Conservation (phyloP, 2,113 vertebrate species). For the Lophotis ruficrista region DNA sequence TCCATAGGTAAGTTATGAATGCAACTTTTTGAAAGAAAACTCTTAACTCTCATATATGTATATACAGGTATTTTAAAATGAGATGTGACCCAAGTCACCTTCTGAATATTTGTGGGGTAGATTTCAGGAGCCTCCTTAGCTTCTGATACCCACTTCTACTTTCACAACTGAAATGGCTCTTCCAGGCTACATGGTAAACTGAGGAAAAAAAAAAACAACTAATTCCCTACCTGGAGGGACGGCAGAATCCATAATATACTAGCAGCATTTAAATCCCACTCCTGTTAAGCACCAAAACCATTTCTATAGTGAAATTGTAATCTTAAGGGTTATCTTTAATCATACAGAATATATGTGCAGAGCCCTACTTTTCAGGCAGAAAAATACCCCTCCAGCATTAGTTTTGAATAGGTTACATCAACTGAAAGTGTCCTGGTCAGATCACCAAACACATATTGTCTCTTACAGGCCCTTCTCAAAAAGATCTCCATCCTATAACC, state of each 20-base stretch:
- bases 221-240: constrained; percentile 50
- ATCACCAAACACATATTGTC: not conserved
- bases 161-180: constrained; percentile 54
- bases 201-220: constrained; percentile 19
- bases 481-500: constrained; percentile 1
- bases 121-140: constrained; percentile 43
- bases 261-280: constrained; percentile 73
- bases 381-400: constrained; percentile 47
- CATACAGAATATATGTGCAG: constrained; percentile 58
- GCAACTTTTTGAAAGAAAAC: constrained; percentile 26
- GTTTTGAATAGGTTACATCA: constrained; percentile 37
- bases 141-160: constrained; percentile 41
- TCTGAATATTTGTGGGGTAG: not conserved
- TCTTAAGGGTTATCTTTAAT: constrained; percentile 55
- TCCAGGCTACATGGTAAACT: constrained; percentile 63
- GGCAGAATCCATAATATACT: constrained; percentile 43
- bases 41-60: not conserved
- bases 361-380: constrained; percentile 45
- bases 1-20: constrained; percentile 21
- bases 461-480: constrained; percentile 41
- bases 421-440: constrained; percentile 24
- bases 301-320: constrained; percentile 59
- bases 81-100: constrained; percentile 4
- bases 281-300: constrained; percentile 68
- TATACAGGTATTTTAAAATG: constrained; percentile 28